phyloP scores from a whole-genome alignment of 2,888 invertebrate species.

The Hydropsyche betteni region DNA sequence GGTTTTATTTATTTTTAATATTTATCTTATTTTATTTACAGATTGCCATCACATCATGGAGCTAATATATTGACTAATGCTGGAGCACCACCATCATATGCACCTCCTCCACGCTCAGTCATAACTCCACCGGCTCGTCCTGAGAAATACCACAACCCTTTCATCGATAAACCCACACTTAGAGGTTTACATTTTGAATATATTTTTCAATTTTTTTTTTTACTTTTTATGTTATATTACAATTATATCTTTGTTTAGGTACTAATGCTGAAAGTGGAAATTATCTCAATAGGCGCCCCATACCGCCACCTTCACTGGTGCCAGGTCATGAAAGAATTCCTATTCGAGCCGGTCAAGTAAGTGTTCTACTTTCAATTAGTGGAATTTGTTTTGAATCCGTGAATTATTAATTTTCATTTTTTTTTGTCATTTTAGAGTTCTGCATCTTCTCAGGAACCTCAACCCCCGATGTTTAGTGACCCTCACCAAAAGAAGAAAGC shows the following conservation, averaged over 20 bases:
- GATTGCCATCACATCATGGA: slow-evolving; percentile 67
- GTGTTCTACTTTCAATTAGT: not conserved
- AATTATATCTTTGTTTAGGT: slow-evolving; percentile 57
- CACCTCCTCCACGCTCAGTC: slow-evolving; percentile 81
- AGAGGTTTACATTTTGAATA: slow-evolving; percentile 65
- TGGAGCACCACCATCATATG: slow-evolving; percentile 83
- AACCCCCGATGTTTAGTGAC: slow-evolving; percentile 61
- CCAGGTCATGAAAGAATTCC: slow-evolving; percentile 87
- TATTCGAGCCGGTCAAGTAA: slow-evolving; percentile 73
- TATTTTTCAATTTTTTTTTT: slow-evolving; percentile 52
- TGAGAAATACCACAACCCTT: slow-evolving; percentile 80
- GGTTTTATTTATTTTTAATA: not conserved
- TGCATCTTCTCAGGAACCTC: slow-evolving; percentile 65
- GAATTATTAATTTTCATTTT: not conserved
- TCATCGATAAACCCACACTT: slow-evolving; percentile 88
- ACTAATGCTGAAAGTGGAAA: slow-evolving; percentile 70
- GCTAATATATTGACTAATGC: slow-evolving; percentile 70
- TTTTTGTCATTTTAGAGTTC: slow-evolving; percentile 60
- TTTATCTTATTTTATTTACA: slow-evolving; percentile 53
- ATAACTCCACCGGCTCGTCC: slow-evolving; percentile 86
- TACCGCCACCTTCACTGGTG: slow-evolving; percentile 84
- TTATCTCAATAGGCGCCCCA: slow-evolving; percentile 77
- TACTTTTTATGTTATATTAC: not conserved
- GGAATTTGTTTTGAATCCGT: not conserved
- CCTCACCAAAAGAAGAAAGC: slow-evolving; percentile 74